Base-by-base conservation (phyloP, 2,113 vertebrate species). In the Rhea americana region DNA sequence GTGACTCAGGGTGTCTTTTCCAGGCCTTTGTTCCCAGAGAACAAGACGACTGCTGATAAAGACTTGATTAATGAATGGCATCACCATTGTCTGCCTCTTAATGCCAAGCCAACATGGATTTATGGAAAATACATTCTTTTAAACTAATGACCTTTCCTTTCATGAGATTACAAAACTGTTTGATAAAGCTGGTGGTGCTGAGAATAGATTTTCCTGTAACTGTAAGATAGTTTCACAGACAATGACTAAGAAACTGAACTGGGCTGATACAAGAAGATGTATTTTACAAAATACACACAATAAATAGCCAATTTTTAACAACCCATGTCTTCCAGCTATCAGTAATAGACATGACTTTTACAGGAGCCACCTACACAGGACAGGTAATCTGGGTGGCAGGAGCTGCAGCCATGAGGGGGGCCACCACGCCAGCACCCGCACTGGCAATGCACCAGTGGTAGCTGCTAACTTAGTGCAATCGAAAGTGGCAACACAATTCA, bases 291-390 rank as follows among this genome's bases (percentile, higher is more conserved):
- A 22, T 15, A 51, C 11, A 18, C 13, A 26, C 4, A 12, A 9
- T 5, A 26, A 41, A 32, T 4, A 1, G 17, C 58, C 10, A 4
- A 5, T 26, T 30, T 28, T 15, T 41, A 63, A 5, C 11, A 8
- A 6, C 21, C 28, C 5, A 5, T 55, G 4, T 2, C 3, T 56
- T 6, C 19, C 51, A 4, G 0, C 67, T 41, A n/a, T 14, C 25
- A 1, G 4, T 0, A 1, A 2, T 3, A 30, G 22, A 43, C 5
- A 5, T 8, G 62, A 18, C 30, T 65, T 53, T 24, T 51, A 51
- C 48, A 53, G 30, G 7, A 13, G 24, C 8, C 10, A 13, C 15
- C 9, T 11, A 1, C 26, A 0, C 0, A 0, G 53, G 37, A 66
- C 1, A 5, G 3, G 62, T 1, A 5, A 20, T 25, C 15, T 7